Evolutionary conservation across 2,113 vertebrate species (phyloP), one percentile per base, ranked within the genome.

Genomic region (Abramis brama): DNA sequence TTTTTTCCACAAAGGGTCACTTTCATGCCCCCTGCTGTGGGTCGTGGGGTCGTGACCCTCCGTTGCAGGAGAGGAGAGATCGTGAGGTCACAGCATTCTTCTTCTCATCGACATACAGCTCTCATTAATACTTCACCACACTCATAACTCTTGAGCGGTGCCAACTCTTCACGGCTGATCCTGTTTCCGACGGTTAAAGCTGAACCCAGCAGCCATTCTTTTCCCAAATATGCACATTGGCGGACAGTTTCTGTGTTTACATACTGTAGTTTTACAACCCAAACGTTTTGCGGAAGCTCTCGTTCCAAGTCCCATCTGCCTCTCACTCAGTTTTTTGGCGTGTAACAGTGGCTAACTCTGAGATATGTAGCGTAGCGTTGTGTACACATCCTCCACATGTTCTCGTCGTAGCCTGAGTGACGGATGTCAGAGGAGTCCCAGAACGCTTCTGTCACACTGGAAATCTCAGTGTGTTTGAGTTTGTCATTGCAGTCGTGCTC

Each of bases 401-500:
- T 55, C 76, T 36, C 9, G 9, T 5, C 39, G 8, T 23, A 39
- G 75, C 55, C 55, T 55, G 50, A 78, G 33, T 79, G 77, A 79
- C 1, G 33, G 55, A 79, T 60, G 55, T 60, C 55, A 79, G 23
- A 39, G 36, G 23, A 79, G 57, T 62, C 33, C 77, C 36, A 23
- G 33, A 62, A 60, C 43, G 33, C 23, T 79, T 36, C 50, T 21
- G 50, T 57, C 50, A 33, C 25, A 57, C 27, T 75, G 3, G 1
- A 30, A 55, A 17, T 78, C 52, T 21, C 30, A 13, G 6, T 60
- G 55, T 39, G 55, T 60, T 78, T 59, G 52, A 78, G 30, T 59
- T 79, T 59, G 77, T 78, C 52, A 59, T 59, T 78, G 52, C 76
- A 59, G 76, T 10, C 76, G 30, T 43, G 77, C 52, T 60, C 36